phyloP scores from a whole-genome alignment of 2,888 invertebrate species.

The Eilema caniola region DNA sequence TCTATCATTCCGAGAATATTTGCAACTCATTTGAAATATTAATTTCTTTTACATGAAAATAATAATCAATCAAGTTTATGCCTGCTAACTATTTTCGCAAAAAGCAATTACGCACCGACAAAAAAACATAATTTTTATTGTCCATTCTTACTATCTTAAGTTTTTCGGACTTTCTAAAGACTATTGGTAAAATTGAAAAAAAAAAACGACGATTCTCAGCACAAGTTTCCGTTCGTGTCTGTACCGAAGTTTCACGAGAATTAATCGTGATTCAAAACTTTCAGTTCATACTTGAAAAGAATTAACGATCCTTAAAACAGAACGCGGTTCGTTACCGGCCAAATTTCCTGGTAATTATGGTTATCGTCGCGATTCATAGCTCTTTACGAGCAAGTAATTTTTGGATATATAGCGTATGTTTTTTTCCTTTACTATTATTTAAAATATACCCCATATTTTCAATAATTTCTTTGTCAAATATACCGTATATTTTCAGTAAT shows the following conservation, averaged over 20 bases:
- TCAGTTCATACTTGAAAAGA: slow-evolving; percentile 61
- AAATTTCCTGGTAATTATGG: slow-evolving; percentile 51
- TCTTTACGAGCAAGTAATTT: no score
- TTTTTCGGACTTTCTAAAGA: neutral
- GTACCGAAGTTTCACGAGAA: slow-evolving; percentile 55
- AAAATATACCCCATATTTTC: no score
- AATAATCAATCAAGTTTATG: neutral
- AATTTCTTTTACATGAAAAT: no score
- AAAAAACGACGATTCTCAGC: slow-evolving; percentile 23
- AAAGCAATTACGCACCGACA: neutral
- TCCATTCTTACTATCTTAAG: slow-evolving; percentile 9
- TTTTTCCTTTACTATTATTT: no score
- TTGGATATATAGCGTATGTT: no score
- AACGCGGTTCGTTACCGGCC: slow-evolving; percentile 32
- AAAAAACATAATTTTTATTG: slow-evolving; percentile 1
- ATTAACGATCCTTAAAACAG: slow-evolving; percentile 64
- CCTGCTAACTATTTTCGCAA: no score
- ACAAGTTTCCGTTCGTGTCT: slow-evolving; percentile 47
- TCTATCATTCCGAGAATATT: neutral
- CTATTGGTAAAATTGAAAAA: slow-evolving; percentile 34
- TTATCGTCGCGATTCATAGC: slow-evolving; percentile 13
- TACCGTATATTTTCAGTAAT: no score
- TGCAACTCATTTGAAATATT: no score
- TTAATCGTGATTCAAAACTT: slow-evolving; percentile 65
- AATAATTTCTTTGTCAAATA: no score